Base-by-base conservation (phyloP, 2,888 invertebrate genomes). In the Didymodactylos carnosus region DNA sequence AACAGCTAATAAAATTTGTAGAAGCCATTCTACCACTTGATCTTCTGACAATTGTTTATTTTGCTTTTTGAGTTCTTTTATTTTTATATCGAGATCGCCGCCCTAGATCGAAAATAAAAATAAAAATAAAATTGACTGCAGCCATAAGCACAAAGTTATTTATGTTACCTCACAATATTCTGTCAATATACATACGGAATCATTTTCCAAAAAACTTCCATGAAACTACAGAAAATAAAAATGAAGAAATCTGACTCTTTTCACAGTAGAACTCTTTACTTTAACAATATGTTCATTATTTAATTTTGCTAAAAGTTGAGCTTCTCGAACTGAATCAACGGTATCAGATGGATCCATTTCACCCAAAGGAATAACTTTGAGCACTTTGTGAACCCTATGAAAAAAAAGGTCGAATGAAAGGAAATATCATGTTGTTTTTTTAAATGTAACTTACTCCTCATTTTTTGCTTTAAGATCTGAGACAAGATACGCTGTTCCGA, bases 91-190 rank as follows among this genome's bases (percentile, higher is more conserved):
- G 41, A 83, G 75, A 76, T 83, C 83, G n/a, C 83, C 83, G 69
- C 83, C 82, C n/a, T n/a, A n/a, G n/a, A n/a, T n/a, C n/a, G n/a
- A n/a, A n/a, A n/a, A n/a, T n/a, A n/a, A n/a, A n/a, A n/a, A n/a
- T n/a, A n/a, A n/a, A n/a, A n/a, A n/a, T n/a, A n/a, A n/a, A n/a
- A n/a, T n/a, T n/a, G n/a, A n/a, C n/a, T n/a, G n/a, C n/a, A n/a
- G n/a, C n/a, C n/a, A n/a, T n/a, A n/a, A n/a, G n/a, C n/a, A n/a
- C n/a, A n/a, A n/a, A n/a, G n/a, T n/a, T n/a, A n/a, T n/a, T n/a
- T n/a, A n/a, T n/a, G n/a, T n/a, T n/a, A n/a, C n/a, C 79, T 83
- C 83, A 78, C 83, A 83, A 76, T 79, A 83, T 76, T 83, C 83
- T 35, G 83, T 83, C 14, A 83, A 80, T 75, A 83, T 83, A 76